Percentiles rank a stretch among this genome's conserved stretches.
Conservation (phyloP, 2,797 vertebrate species). For the Leucoraja ocellata region DNA sequence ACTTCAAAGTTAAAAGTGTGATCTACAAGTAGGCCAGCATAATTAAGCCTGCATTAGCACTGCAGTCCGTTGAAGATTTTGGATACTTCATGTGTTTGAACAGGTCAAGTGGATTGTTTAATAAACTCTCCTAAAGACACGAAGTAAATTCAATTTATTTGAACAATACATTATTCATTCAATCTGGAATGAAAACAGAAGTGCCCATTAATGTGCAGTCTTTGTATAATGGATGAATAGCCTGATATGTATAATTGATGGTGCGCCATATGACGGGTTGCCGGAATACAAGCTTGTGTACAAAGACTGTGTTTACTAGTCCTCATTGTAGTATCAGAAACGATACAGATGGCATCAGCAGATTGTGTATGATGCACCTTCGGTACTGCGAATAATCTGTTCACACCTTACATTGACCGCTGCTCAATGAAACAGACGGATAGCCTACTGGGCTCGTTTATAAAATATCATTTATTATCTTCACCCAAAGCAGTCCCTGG, state of each 20-base stretch:
- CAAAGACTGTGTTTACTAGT: too few relatives aligned
- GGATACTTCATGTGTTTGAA: background rate
- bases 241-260: constrained; percentile 30
- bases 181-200: constrained; percentile 13
- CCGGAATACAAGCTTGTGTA: background rate
- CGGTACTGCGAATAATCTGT: background rate
- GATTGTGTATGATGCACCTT: background rate
- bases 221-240: background rate
- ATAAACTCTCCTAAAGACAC: background rate
- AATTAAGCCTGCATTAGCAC: background rate
- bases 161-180: constrained; percentile 23
- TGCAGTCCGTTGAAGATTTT: background rate
- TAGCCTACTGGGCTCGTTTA: background rate
- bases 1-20: background rate
- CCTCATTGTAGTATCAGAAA: background rate
- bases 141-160: background rate
- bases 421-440: background rate
- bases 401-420: background rate
- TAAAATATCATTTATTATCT: background rate
- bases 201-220: background rate
- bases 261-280: background rate
- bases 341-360: background rate
- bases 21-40: background rate
- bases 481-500: too few relatives aligned
- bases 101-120: background rate